Percentiles rank a stretch among this genome's conserved stretches.
These are phyloP conservation scores for Entomobrya proxima DNA, from an alignment of 2,888 invertebrate species.

Conservation along the genomic window DNA sequence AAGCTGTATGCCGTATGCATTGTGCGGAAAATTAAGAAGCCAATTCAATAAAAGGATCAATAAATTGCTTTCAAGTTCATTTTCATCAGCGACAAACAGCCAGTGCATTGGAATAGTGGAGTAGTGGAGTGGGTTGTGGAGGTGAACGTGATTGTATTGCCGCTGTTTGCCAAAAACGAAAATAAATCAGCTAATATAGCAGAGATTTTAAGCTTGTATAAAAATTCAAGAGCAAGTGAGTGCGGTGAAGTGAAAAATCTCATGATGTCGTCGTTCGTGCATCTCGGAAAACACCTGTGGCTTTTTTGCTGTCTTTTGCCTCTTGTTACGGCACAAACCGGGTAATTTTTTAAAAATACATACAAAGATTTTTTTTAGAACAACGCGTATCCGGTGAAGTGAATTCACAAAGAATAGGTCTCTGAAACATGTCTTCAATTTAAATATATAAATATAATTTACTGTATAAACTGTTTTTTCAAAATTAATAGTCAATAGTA, in stretches of 20 bases:
- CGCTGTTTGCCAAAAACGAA: too few relatives aligned
- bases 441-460: too few relatives aligned
- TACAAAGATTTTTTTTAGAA: neutral
- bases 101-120: neutral
- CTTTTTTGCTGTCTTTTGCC: slow-evolving; percentile 68
- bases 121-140: neutral
- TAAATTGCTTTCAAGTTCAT: slow-evolving; percentile 32
- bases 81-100: slow-evolving; percentile 5
- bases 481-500: too few relatives aligned
- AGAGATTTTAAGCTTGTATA: neutral
- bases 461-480: too few relatives aligned
- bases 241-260: slow-evolving; percentile 29
- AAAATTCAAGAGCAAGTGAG: neutral
- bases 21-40: neutral
- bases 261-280: neutral
- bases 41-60: slow-evolving; percentile 28
- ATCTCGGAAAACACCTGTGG: slow-evolving; percentile 69
- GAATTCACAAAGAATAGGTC: too few relatives aligned
- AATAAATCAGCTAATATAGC: neutral
- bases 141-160: neutral
- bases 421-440: too few relatives aligned
- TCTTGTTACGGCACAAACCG: slow-evolving; percentile 70
- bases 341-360: slow-evolving; percentile 64
- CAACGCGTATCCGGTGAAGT: too few relatives aligned
- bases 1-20: neutral